Evolutionary conservation across 2,113 vertebrate genomes (phyloP).

Genomic region (Circaetus gallicus): DNA sequence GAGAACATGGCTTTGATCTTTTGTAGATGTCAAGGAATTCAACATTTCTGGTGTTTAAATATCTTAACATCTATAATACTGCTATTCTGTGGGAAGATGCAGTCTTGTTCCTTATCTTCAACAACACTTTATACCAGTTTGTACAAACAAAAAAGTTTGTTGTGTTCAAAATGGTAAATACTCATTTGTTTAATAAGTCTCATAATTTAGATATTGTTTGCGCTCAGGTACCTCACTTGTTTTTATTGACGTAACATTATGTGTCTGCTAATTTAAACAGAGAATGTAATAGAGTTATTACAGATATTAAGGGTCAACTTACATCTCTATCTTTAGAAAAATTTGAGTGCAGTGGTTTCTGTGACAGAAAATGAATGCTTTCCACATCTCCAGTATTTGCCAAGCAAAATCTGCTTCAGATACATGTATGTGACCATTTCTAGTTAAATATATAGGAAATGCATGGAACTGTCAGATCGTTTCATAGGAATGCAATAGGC

Average conservation of each 20-base stretch:
- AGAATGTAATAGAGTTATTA: not conserved
- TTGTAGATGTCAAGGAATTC: not conserved
- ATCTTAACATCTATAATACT: not conserved
- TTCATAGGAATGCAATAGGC: not conserved
- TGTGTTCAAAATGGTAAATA: not conserved
- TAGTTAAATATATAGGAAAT: not conserved
- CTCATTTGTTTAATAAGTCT: not conserved
- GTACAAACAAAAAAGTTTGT: not conserved
- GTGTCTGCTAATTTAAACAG: not conserved
- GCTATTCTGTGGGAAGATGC: not conserved
- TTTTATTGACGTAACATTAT: not conserved
- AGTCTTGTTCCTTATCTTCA: not conserved
- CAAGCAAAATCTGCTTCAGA: not conserved
- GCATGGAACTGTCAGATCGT: not conserved
- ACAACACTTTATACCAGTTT: not conserved
- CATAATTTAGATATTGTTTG: not conserved
- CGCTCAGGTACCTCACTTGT: not conserved
- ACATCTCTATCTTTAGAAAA: not conserved
- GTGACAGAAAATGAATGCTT: not conserved
- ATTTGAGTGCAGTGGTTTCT: not conserved
- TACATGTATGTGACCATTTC: not conserved
- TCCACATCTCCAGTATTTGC: not conserved
- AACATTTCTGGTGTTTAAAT: not conserved
- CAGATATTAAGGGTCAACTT: not conserved
- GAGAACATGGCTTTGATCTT: not conserved